phyloP scores from a whole-genome alignment of 64 coral and sea anemone genomes.

The Anthopleura sola region DNA sequence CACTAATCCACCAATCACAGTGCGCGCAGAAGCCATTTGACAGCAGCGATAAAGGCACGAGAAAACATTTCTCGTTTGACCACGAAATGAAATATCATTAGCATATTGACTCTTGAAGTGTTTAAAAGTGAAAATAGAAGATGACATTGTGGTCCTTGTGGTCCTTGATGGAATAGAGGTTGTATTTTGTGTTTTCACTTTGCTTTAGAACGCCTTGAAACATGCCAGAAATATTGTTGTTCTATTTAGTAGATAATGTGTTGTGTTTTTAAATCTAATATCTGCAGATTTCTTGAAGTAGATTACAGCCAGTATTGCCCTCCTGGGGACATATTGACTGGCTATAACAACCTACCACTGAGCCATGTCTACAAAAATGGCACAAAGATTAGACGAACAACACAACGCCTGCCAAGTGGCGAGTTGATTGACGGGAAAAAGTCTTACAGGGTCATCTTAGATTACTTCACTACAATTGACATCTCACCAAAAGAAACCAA shows the following conservation, averaged over 20 bases:
- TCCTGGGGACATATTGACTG: constrained; percentile 53
- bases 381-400: constrained; percentile 32
- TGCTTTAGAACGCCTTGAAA: too few species aligned
- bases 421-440: constrained; percentile 58
- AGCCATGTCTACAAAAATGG: constrained; percentile 63
- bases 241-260: too few species aligned
- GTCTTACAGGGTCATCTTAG: constrained; percentile 50
- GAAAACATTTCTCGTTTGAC: too few species aligned
- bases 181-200: too few species aligned
- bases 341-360: constrained; percentile 46
- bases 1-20: not conserved
- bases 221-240: too few species aligned
- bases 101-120: too few species aligned
- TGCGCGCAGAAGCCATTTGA: too few species aligned
- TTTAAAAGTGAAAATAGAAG: too few species aligned
- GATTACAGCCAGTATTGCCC: constrained; percentile 63
- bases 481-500: constrained; percentile 59
- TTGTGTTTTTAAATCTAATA: not conserved
- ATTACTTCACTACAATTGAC: constrained; percentile 63
- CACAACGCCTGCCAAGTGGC: constrained; percentile 45
- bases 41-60: too few species aligned
- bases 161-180: too few species aligned
- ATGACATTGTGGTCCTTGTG: too few species aligned
- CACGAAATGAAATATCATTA: too few species aligned
- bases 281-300: constrained; percentile 57